Conservation (phyloP, 1,140 invertebrate species). For the Drosophila lacteicornis region DNA sequence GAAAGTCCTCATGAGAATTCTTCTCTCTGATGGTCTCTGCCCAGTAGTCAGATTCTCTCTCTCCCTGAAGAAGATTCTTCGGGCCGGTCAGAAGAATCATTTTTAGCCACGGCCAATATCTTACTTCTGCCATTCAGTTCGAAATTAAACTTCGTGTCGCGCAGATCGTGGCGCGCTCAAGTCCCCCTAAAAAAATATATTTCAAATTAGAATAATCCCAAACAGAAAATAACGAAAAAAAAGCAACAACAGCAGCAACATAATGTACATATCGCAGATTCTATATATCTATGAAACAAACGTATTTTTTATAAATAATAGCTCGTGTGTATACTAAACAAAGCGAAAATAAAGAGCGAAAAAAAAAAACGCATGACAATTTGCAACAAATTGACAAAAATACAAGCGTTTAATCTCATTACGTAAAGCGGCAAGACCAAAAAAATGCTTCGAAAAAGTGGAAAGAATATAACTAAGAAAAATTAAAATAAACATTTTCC, state of each 20-base stretch:
- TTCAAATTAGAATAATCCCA: conserved; percentile 39
- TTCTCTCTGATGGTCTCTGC: conserved; percentile 27
- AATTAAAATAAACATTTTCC: conserved; percentile 39
- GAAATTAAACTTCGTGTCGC: conserved; percentile 78
- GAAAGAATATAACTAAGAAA: conserved; percentile 17
- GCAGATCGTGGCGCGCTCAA: conserved; percentile 54
- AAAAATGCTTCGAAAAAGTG: conserved; percentile 23
- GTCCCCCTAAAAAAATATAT: conserved; percentile 24
- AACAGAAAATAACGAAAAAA: conserved; percentile 38
- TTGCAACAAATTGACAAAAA: conserved; percentile 82
- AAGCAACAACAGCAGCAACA: conserved; percentile 47
- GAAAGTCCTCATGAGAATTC: conserved; percentile 6
- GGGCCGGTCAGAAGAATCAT: conserved; percentile 74
- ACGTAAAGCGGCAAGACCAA: conserved; percentile 64
- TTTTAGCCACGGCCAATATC: conserved; percentile 72
- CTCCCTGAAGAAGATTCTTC: conserved; percentile 47
- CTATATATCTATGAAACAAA: conserved; percentile 51
- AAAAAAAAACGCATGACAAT: conserved; percentile 66
- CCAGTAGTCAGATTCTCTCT: background rate
- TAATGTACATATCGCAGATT: conserved; percentile 58
- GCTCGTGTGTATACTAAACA: conserved; percentile 70
- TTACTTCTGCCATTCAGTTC: conserved; percentile 72
- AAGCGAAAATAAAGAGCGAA: conserved; percentile 34
- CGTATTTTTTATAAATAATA: conserved; percentile 77
- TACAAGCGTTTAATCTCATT: conserved; percentile 79